Evolutionary conservation across 2,113 vertebrate genomes (phyloP), one percentile per base, ranked within the genome.

Genomic region (Varanus komodoensis): DNA sequence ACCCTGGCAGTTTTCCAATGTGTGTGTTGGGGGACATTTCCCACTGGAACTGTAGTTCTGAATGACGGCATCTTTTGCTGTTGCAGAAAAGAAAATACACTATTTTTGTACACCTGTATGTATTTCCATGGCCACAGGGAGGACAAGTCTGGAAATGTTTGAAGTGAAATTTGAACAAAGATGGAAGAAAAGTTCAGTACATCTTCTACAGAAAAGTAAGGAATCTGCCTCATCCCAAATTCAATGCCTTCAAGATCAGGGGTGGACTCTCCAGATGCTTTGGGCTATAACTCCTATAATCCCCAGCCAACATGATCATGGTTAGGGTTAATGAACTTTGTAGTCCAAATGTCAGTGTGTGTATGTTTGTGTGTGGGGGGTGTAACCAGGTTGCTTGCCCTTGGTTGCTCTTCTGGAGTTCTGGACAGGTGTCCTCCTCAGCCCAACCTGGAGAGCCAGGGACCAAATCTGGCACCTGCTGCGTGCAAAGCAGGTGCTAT

Each of bases 1-100:
- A 69, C n/a, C 44, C 61, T 67, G 44, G 8, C 86, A 87, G 77
- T 79, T 87, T 87, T 83, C 82, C 61, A 83, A 19, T 14, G 14
- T 4, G 5, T 2, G 6, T 3, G 54, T 7, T 4, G 15, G 19
- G 1, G 64, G 12, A 44, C 38, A 44, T 44, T 32, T 81, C 50
- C 6, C 52, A 77, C 6, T 75, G 12, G 32, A 23, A 84, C 82
- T 69, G 68, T 84, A 32, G 34, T 44, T 19, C 38, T 48, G 17
- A 7, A 54, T 86, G 69, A 73, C 23, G 69, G 54, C 54, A 54
- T 86, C 54, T 34, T 81, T 50, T 71, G 15, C 19, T n/a, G 52
- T 69, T 25, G 32, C 34, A 68, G 57, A 23, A 84, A 44, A 48
- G 19, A 69, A 50, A 9, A 79, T 25, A 57, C 4, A n/a, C 50